Percentiles rank a stretch among this genome's conserved stretches.
Conservation (phyloP, 2,113 vertebrate genomes). For the Daphoenositta chrysoptera region DNA sequence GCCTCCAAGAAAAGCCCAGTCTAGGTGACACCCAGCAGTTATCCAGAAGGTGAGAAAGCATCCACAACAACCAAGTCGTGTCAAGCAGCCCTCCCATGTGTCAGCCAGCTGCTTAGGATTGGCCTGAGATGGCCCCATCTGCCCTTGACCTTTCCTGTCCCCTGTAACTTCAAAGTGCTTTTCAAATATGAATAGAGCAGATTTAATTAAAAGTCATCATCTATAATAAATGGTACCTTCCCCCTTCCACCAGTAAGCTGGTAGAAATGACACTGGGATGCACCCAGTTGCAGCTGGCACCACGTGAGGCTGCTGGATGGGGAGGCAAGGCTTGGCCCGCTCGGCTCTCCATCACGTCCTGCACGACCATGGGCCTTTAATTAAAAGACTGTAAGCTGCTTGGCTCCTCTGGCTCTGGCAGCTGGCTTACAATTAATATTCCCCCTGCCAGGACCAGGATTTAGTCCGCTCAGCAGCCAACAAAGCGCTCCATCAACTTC, state of each 20-base stretch:
- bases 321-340: background rate
- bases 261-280: background rate
- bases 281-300: background rate
- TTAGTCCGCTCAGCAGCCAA: background rate
- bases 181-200: background rate
- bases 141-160: background rate
- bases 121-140: background rate
- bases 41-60: background rate
- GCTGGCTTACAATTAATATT: constrained; percentile 42
- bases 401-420: constrained; percentile 37
- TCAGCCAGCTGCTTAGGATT: background rate
- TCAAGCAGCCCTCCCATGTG: background rate
- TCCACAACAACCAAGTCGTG: background rate
- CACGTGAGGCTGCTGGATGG: background rate
- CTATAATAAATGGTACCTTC: background rate
- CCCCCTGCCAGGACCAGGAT: constrained; percentile 30
- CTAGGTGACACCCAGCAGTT: background rate
- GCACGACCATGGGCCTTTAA: background rate
- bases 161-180: constrained; percentile 8
- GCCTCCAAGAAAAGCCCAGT: background rate
- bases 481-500: constrained; percentile 21
- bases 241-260: background rate
- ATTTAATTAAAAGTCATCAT: constrained; percentile 41
- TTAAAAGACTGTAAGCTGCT: constrained; percentile 37
- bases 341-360: background rate